Conservation (phyloP, 2,113 vertebrate species). For the Zeus faber region DNA sequence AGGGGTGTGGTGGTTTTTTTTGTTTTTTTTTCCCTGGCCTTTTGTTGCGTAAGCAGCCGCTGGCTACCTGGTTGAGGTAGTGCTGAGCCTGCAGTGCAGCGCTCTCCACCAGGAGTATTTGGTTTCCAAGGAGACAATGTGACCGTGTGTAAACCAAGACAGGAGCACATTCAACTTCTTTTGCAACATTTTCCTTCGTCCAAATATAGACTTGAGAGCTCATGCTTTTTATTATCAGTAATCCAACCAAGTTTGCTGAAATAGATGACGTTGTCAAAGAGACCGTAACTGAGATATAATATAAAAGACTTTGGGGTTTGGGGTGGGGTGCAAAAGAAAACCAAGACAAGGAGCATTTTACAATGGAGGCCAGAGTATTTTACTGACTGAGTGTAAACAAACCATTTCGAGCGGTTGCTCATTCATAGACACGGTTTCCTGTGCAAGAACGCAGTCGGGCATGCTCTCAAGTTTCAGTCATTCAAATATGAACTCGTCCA, state of each 20-base stretch:
- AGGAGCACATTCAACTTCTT: conserved; percentile 22
- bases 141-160: conserved; percentile 46
- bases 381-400: conserved; percentile 47
- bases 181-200: conserved; percentile 1
- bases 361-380: conserved; percentile 20
- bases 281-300: no score
- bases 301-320: conserved; percentile 1
- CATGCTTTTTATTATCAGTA: conserved; percentile 15
- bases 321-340: no score
- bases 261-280: conserved; percentile 4
- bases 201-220: not conserved
- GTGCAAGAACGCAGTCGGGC: conserved; percentile 21
- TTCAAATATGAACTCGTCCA: conserved; percentile 27
- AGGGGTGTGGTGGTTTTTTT: no score
- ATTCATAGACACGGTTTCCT: conserved; percentile 29
- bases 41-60: conserved; percentile 39
- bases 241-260: conserved; percentile 18
- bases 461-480: conserved; percentile 35
- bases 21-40: conserved; percentile 13
- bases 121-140: conserved; percentile 36
- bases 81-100: conserved; percentile 37
- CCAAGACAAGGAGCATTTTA: no score
- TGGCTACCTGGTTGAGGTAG: conserved; percentile 26
- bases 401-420: conserved; percentile 35
- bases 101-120: conserved; percentile 29